Evolutionary conservation across 2,797 vertebrate species (phyloP).

Genomic region (Lepus oiostolus): DNA sequence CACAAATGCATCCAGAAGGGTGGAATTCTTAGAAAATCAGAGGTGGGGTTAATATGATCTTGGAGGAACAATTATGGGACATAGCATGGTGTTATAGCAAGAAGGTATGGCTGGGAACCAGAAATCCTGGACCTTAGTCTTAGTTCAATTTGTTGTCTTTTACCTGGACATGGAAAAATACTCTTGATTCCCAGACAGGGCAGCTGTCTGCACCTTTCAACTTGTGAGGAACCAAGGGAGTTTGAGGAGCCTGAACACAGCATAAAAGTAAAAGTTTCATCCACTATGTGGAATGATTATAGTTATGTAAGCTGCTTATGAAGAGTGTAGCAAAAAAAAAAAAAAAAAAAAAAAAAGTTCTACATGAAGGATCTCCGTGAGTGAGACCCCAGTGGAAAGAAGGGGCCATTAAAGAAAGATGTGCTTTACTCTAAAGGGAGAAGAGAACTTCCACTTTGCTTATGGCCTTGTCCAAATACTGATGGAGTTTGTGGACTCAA

Average conservation of each 20-base stretch:
- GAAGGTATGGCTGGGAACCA: slow-evolving; percentile 23
- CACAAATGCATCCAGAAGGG: background rate
- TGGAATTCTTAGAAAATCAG: slow-evolving; percentile 66
- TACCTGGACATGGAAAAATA: background rate
- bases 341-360: too few relatives aligned
- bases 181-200: background rate
- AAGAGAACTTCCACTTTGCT: too few relatives aligned
- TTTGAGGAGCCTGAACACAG: background rate
- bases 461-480: too few relatives aligned
- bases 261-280: background rate
- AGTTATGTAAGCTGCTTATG: slow-evolving; percentile 17
- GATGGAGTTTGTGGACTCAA: too few relatives aligned
- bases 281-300: background rate
- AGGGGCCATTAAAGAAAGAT: too few relatives aligned
- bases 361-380: too few relatives aligned
- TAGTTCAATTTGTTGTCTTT: background rate
- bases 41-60: slow-evolving; percentile 48
- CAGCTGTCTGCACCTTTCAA: background rate
- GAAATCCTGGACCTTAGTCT: background rate
- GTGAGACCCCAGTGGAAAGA: too few relatives aligned
- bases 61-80: slow-evolving; percentile 46
- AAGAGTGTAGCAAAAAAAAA: background rate
- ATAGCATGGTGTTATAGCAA: slow-evolving; percentile 22
- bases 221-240: background rate
- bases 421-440: too few relatives aligned